phyloP scores from a whole-genome alignment of 92 coral and sea anemone genomes.

The Actinernus sp. region DNA sequence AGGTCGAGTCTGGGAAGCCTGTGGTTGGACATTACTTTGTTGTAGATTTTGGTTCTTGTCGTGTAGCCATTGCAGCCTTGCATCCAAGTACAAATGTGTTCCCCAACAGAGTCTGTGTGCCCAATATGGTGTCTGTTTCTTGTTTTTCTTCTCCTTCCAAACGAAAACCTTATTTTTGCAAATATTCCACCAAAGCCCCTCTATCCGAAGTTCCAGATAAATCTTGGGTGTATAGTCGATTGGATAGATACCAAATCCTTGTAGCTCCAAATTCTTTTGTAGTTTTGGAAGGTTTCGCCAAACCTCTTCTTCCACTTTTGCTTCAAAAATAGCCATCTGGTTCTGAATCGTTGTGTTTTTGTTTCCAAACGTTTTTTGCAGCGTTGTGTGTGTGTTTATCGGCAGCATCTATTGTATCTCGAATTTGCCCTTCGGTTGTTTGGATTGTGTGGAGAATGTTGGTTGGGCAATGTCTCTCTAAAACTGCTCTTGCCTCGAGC shows the following conservation, averaged over 20 bases:
- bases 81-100: neutral
- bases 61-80: neutral
- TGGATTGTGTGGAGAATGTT: too few relatives aligned
- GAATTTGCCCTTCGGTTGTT: too few relatives aligned
- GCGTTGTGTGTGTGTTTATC: too few relatives aligned
- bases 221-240: neutral
- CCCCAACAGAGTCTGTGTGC: neutral
- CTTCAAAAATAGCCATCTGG: neutral
- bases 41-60: neutral
- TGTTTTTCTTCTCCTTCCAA: too few relatives aligned
- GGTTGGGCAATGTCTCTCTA: constrained; percentile 1
- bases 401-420: too few relatives aligned
- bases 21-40: constrained; percentile 7
- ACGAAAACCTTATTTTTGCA: too few relatives aligned
- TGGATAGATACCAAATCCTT: constrained; percentile 2
- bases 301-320: constrained; percentile 6
- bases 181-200: too few relatives aligned
- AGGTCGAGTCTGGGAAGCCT: too few relatives aligned
- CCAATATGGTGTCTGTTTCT: neutral
- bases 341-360: neutral
- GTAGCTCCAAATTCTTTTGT: too few relatives aligned
- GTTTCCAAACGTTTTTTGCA: neutral
- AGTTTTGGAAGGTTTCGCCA: constrained; percentile 9
- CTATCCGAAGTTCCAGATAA: constrained; percentile 3
- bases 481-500: neutral